Base-by-base conservation (phyloP, 2,888 invertebrate genomes). In the Drosophila atripex region DNA sequence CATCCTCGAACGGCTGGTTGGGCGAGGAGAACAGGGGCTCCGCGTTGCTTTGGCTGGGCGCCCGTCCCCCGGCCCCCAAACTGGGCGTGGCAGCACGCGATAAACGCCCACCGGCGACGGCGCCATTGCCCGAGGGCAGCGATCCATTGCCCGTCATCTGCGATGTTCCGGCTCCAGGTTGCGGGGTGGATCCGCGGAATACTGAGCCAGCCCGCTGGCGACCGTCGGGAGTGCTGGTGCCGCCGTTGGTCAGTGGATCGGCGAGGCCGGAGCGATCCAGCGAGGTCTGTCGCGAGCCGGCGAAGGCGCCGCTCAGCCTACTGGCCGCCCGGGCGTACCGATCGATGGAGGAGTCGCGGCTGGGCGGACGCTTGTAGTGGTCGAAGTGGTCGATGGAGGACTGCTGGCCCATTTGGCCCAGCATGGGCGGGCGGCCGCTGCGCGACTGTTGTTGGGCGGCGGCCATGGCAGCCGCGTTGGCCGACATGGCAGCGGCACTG, bases 281-380 rank as follows among this genome's bases (percentile, higher is more conserved):
- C 14, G 96, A 96, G 32, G 96, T 93, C 89, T 96, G 96, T 65
- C 97, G 93, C 0, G 96, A 96, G 76, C 93, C 93, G 16, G 91
- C 86, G n/a, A 91, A 89, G 38, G 91, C 88, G 32, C 92, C 91
- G 78, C 93, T 93, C 75, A 94, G 90, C 64, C 94, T 92, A 76
- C 94, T 94, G 52, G 94, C 93, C 23, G 96, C 95, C 71, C 95
- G 93, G 5, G 95, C 94, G 89, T 95, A 96, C 70, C 96, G 93
- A 92, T 97, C 97, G 47, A 96, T 96, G 79, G 97, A 97, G 69
- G 95, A 95, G 90, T 97, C 97, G 89, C 97, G 93, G 92, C 97
- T 97, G 0, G 97, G 97, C 55, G 97, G 97, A 90, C 96, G 93
- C 91, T 97, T 97, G 91, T 98, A 98, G 90, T 98, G 98, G 91